phyloP scores from a whole-genome alignment of 2,888 invertebrate species.

The Stenodema calcarata region DNA sequence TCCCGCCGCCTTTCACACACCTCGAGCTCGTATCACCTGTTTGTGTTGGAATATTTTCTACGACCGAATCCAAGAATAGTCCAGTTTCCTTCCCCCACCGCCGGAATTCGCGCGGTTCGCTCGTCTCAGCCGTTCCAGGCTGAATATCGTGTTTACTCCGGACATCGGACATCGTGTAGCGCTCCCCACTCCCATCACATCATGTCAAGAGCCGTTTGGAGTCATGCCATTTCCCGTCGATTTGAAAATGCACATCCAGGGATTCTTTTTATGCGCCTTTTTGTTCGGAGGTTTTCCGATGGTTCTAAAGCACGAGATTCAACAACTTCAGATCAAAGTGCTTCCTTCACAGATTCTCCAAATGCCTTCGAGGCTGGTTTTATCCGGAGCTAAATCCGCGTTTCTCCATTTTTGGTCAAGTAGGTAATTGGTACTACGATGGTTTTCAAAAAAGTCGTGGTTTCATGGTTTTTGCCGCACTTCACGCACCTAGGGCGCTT shows the following conservation, averaged over 20 bases:
- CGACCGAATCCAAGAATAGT: neutral
- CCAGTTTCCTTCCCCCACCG: neutral
- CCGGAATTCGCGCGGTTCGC: neutral
- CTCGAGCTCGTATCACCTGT: neutral
- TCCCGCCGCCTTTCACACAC: neutral
- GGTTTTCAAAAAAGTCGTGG: too few species aligned
- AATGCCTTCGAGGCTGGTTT: too few species aligned
- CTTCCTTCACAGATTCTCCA: too few species aligned
- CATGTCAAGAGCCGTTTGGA: neutral
- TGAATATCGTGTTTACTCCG: neutral
- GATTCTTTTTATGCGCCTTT: too few species aligned
- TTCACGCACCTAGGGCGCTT: too few species aligned
- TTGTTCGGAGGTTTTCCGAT: too few species aligned
- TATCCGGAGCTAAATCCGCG: too few species aligned
- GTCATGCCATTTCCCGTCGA: neutral
- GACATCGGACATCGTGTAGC: neutral
- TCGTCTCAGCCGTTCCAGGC: neutral
- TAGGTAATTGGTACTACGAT: too few species aligned
- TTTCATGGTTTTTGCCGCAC: too few species aligned
- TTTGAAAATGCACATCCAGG: neutral
- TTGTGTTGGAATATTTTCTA: neutral
- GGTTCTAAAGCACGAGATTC: too few species aligned
- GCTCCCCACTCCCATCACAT: neutral
- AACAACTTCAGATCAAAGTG: too few species aligned
- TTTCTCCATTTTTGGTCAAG: too few species aligned